A percentile compares a stretch with the other conserved stretches of the same genome.
These are phyloP conservation scores for Pangasius macronema DNA, from an alignment of 2,797 vertebrate genomes.

Conservation along the genomic window DNA sequence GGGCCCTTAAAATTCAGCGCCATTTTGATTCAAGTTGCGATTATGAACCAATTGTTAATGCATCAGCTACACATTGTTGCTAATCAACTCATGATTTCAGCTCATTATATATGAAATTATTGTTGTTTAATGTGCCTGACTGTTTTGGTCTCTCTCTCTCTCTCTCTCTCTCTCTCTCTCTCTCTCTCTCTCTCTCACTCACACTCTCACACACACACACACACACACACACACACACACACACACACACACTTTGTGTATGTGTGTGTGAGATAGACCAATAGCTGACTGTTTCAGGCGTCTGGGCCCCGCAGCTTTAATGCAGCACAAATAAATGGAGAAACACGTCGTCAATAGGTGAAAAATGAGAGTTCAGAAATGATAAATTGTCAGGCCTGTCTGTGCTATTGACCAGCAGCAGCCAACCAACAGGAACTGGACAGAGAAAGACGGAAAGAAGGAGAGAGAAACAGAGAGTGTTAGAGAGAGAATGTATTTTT, in stretches of 20 bases:
- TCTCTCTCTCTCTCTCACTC: too few relatives aligned
- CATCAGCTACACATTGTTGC: not conserved
- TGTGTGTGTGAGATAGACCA: not conserved
- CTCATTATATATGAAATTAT: not conserved
- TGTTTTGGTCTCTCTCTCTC: not conserved
- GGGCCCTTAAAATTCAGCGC: not conserved
- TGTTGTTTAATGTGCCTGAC: not conserved
- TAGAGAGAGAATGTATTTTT: constrained; percentile 19
- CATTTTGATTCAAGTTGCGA: not conserved
- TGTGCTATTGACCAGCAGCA: constrained; percentile 56
- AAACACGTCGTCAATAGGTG: constrained; percentile 60
- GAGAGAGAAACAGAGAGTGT: not conserved
- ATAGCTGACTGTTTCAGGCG: constrained; percentile 21
- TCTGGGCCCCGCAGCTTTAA: constrained; percentile 48
- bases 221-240: too few relatives aligned
- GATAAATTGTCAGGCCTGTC: constrained; percentile 59
- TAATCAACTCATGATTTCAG: not conserved
- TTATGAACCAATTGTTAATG: not conserved
- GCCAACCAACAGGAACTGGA: constrained; percentile 28
- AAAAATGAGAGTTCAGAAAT: constrained; percentile 62
- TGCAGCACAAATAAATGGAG: constrained; percentile 56
- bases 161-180: not conserved
- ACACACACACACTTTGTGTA: too few relatives aligned
- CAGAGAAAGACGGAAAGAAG: constrained; percentile 13
- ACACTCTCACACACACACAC: too few relatives aligned